Evolutionary conservation across 2,888 invertebrate species (phyloP), one percentile per base, ranked within the genome.

Genomic region (Hemithea aestivaria): DNA sequence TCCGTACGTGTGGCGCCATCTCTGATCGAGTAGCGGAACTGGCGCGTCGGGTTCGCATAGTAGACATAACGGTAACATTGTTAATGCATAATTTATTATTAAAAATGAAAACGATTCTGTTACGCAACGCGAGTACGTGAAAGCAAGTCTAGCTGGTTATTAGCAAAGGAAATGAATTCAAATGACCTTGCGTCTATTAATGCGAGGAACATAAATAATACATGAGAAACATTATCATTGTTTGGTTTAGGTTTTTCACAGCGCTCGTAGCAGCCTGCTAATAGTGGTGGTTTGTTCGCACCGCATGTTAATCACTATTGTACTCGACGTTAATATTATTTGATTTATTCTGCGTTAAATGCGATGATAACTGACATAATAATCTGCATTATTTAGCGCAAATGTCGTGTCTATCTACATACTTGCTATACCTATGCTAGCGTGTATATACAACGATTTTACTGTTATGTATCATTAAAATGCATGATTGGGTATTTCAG

Each of bases 111-210:
- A 50, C 39, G 37, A 50, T 34, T 51, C 44, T 29, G 35, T 68
- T 57, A 57, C 56, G 49, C 62, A 61, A 60, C 42, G 56, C 47
- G 23, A 47, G 31, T 52, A 58, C 59, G 60, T 59, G 58, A 60
- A 66, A 65, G 60, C 58, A 56, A 62, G 58, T 53, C 52, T 58
- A 48, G 25, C 24, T 27, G 44, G 45, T 47, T 57, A 53, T 55
- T 56, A 63, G 55, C 58, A 55, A 67, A 72, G 75, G 62, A 76
- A 80, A 81, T 75, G 68, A 70, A 79, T 80, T 75, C 75, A 74
- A 70, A 72, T 74, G 84, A 82, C 82, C 84, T 83, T 83, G 83
- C 70, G 41, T 70, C 79, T 78, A 81, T 84, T 81, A 81, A 80
- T 75, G 73, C 76, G 72, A 75, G 58, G 51, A 16, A 16, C 54